Evolutionary conservation across 2,888 invertebrate species (phyloP).

Genomic region (Apamea sordens): DNA sequence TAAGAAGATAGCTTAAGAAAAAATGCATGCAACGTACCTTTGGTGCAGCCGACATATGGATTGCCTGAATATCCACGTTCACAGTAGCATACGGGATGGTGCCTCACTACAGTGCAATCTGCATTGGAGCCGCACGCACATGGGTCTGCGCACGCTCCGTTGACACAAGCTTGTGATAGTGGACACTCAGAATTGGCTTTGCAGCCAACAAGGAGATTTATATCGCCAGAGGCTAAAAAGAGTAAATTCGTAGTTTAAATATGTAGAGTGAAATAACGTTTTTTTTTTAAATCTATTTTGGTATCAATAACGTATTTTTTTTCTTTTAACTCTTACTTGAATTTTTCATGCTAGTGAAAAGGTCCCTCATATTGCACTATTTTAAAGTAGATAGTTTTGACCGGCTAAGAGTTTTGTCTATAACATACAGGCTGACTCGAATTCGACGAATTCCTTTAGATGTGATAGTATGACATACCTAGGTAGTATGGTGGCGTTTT

Average conservation of each 20-base stretch:
- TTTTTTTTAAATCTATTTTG: neutral
- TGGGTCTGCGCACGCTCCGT: slow-evolving; percentile 94
- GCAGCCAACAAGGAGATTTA: slow-evolving; percentile 92
- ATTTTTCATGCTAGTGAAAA: neutral
- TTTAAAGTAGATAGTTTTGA: neutral
- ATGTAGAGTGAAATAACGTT: neutral
- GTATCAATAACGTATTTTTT: neutral
- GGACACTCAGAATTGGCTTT: slow-evolving; percentile 95
- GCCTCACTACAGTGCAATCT: slow-evolving; percentile 95
- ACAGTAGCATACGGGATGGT: slow-evolving; percentile 96
- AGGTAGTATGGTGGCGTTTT: neutral
- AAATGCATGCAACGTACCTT: slow-evolving; percentile 85
- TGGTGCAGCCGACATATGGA: slow-evolving; percentile 94
- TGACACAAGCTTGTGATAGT: slow-evolving; percentile 95
- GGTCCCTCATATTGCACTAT: neutral
- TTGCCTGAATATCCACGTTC: slow-evolving; percentile 95
- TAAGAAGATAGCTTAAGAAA: too few relatives aligned
- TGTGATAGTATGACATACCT: neutral
- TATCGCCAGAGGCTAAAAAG: slow-evolving; percentile 88
- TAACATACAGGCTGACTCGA: neutral
- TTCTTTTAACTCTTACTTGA: neutral
- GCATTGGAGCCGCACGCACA: slow-evolving; percentile 96
- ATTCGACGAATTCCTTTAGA: neutral
- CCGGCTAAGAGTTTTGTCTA: neutral
- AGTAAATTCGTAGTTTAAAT: slow-evolving; percentile 2